Percentiles rank a stretch among this genome's conserved stretches.
These are phyloP conservation scores for Syngnathoides biaculeatus DNA, from an alignment of 2,113 vertebrate genomes.

Conservation along the genomic window DNA sequence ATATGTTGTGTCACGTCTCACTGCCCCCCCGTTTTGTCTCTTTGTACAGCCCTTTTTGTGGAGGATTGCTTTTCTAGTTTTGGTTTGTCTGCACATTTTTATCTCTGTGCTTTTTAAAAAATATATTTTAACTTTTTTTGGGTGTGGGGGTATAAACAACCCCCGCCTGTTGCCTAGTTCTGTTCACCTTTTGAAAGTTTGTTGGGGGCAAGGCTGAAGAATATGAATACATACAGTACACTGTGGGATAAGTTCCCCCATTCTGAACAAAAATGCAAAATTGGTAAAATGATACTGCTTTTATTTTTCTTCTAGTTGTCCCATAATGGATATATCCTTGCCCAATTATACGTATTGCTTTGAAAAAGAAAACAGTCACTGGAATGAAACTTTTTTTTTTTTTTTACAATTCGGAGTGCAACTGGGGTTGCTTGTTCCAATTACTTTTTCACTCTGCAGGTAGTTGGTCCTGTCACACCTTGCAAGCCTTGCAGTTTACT, in stretches of 20 bases:
- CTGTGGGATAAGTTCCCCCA: not conserved
- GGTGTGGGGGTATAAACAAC: not conserved
- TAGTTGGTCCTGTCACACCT: not conserved
- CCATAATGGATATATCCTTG: not conserved
- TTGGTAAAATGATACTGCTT: not conserved
- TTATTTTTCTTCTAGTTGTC: not conserved
- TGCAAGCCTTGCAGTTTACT: not conserved
- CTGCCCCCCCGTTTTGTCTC: not conserved
- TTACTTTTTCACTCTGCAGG: constrained; percentile 1
- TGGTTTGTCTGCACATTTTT: constrained; percentile 11
- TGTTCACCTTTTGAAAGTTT: not conserved
- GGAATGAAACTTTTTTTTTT: too few relatives aligned
- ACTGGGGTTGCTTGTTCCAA: not conserved
- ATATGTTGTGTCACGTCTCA: constrained; percentile 15
- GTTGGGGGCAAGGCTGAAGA: not conserved
- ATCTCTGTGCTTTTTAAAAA: not conserved
- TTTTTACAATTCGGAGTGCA: not conserved
- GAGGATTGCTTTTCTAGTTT: not conserved
- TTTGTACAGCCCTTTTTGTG: not conserved
- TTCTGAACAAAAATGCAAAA: not conserved
- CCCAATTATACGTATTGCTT: not conserved
- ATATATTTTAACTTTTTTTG: too few relatives aligned
- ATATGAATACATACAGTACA: not conserved
- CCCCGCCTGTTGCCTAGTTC: not conserved
- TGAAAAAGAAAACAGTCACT: too few relatives aligned